Evolutionary conservation across 2,888 invertebrate species (phyloP).

Genomic region (Ceraclea dissimilis): DNA sequence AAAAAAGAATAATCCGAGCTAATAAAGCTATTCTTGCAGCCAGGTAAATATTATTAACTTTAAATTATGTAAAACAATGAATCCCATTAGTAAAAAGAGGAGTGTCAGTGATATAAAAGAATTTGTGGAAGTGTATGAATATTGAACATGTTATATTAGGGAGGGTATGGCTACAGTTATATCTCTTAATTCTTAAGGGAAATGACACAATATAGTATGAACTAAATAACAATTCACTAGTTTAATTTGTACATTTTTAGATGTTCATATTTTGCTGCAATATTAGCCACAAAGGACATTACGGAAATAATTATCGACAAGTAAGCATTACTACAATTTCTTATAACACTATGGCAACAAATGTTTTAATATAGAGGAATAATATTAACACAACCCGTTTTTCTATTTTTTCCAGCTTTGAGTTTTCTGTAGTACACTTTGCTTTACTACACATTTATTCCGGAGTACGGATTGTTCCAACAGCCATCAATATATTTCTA

Average conservation of each 20-base stretch:
- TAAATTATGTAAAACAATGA: no score
- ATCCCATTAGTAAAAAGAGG: no score
- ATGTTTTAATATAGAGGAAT: not conserved
- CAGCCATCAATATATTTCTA: conserved; percentile 78
- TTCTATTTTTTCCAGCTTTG: not conserved
- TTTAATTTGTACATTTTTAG: not conserved
- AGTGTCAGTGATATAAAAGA: no score
- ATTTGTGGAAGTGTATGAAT: no score
- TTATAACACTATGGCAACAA: not conserved
- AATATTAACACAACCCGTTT: not conserved
- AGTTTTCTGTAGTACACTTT: conserved; percentile 66
- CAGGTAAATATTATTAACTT: not conserved
- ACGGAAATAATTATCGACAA: not conserved
- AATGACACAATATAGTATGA: no score
- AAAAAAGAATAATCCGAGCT: not conserved
- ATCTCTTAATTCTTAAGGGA: no score
- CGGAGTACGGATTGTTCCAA: conserved; percentile 82
- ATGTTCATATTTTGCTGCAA: not conserved
- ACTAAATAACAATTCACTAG: no score
- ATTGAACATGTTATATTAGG: no score
- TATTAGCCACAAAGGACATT: not conserved
- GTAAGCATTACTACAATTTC: not conserved
- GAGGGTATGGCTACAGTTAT: no score
- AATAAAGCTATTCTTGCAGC: not conserved
- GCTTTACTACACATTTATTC: conserved; percentile 91